A percentile compares a stretch with the other conserved stretches of the same genome.
Evolutionary conservation across 2,888 invertebrate species (phyloP).

Genomic region (Chymomyza amoena): DNA sequence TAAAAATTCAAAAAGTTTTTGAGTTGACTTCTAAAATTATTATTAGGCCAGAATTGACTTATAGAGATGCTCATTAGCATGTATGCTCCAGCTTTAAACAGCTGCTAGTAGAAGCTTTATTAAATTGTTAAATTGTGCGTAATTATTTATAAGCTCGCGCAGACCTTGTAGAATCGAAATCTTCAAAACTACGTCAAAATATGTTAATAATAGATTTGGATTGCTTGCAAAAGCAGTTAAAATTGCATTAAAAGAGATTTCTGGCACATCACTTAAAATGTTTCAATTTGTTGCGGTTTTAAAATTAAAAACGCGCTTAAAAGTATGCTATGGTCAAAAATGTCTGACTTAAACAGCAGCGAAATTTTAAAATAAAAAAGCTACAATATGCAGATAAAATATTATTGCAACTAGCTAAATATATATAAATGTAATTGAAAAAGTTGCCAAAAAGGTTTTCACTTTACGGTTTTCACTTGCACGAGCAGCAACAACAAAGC

Average conservation of each 20-base stretch:
- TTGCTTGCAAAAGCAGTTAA: no score
- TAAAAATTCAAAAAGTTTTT: no score
- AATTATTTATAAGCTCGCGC: slow-evolving; percentile 56
- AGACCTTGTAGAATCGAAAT: slow-evolving; percentile 15
- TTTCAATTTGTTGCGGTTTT: slow-evolving; percentile 21
- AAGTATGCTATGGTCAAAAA: slow-evolving; percentile 32
- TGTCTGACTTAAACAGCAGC: not conserved
- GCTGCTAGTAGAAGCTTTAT: not conserved
- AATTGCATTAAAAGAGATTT: no score
- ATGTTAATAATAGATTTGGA: no score
- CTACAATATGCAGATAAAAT: no score
- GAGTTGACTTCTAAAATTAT: no score
- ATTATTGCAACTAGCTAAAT: not conserved
- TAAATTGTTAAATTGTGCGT: slow-evolving; percentile 38
- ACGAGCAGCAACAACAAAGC: not conserved
- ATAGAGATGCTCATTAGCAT: no score
- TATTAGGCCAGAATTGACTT: no score
- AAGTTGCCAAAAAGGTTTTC: not conserved
- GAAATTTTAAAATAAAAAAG: not conserved
- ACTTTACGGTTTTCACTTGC: not conserved
- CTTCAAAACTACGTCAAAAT: no score
- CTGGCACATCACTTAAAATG: slow-evolving; percentile 6
- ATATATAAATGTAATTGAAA: not conserved
- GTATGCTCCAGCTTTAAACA: not conserved
- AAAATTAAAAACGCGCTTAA: slow-evolving; percentile 35